Evolutionary conservation across 92 coral and sea anemone species (phyloP).

Genomic region (Epizoanthus ramosus): DNA sequence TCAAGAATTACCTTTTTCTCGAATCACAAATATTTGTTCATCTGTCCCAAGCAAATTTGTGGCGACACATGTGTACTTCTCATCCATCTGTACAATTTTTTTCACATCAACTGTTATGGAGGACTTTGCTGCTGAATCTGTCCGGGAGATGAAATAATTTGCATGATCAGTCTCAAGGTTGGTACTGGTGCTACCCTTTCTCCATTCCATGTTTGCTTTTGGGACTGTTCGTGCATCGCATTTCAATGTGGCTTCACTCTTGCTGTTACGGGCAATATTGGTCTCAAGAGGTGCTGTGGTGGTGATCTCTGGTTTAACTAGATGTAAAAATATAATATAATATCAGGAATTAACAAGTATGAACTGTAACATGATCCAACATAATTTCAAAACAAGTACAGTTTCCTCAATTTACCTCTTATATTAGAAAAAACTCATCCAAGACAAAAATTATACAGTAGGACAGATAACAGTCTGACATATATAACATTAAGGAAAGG

Average conservation of each 20-base stretch:
- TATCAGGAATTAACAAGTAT: no score
- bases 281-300: slow-evolving; percentile 70
- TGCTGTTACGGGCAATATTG: slow-evolving; percentile 61
- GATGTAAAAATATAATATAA: not conserved
- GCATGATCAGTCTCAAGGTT: not conserved
- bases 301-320: slow-evolving; percentile 69
- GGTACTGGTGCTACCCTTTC: slow-evolving; percentile 16
- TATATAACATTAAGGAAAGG: no score
- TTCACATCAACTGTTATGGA: not conserved
- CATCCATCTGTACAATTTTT: slow-evolving; percentile 32
- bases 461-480: no score
- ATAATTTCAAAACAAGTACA: no score
- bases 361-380: no score
- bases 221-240: slow-evolving; percentile 29
- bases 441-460: no score
- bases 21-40: no score
- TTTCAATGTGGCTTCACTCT: slow-evolving; percentile 36
- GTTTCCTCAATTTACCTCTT: no score
- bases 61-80: slow-evolving; percentile 75
- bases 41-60: no score
- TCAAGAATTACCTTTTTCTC: no score
- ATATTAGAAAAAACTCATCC: no score
- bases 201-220: slow-evolving; percentile 17
- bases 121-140: not conserved
- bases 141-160: not conserved